Conservation (phyloP, 2,113 vertebrate genomes). For the Rhynchopsitta pachyrhyncha region DNA sequence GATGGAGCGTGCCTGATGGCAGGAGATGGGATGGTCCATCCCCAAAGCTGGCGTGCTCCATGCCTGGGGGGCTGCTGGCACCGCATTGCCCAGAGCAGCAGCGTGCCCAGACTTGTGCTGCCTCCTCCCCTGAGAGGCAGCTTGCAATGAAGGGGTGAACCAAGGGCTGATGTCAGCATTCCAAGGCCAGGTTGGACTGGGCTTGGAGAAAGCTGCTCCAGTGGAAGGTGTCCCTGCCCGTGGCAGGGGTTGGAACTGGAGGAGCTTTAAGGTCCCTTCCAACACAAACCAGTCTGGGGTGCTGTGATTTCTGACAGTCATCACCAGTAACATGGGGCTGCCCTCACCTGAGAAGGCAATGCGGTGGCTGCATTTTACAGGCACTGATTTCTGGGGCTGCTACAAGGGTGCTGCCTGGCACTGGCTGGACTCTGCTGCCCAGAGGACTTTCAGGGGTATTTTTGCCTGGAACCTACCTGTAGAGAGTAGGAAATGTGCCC, state of each 20-base stretch:
- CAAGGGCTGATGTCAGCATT: neutral
- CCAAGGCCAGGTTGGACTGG: neutral
- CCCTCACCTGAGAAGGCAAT: neutral
- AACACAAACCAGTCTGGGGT: neutral
- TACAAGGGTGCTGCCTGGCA: neutral
- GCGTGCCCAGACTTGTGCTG: neutral
- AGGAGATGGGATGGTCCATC: neutral
- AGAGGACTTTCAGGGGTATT: neutral
- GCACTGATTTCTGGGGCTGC: neutral
- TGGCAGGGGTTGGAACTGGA: neutral
- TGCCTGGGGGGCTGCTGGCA: neutral
- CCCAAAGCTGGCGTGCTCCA: fast-evolving
- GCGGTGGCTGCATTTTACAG: neutral
- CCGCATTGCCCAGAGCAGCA: neutral
- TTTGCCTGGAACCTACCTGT: neutral
- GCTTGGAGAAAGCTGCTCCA: neutral
- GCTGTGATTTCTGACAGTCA: neutral
- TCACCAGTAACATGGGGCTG: neutral
- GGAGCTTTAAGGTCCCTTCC: neutral
- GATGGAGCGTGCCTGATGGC: neutral
- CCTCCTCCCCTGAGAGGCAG: neutral
- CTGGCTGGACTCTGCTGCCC: neutral
- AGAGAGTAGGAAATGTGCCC: neutral
- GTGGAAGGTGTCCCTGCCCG: neutral
- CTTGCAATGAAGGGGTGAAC: fast-evolving